phyloP scores from a whole-genome alignment of 2,888 invertebrate species.

The Rotaria magnacalcarata region DNA sequence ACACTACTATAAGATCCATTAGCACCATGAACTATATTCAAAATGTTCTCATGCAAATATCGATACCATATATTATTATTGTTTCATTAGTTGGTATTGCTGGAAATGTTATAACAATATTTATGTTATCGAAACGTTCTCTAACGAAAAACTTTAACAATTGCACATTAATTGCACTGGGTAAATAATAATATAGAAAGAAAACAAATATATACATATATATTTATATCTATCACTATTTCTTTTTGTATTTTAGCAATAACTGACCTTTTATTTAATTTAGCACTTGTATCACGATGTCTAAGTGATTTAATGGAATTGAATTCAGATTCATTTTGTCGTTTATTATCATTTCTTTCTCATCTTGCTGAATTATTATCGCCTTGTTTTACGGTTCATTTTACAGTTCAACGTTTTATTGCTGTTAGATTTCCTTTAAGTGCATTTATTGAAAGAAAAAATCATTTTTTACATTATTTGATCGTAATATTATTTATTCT shows the following conservation, averaged over 20 bases:
- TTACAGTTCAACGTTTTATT: conserved; percentile 46
- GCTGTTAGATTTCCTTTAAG: conserved; percentile 38
- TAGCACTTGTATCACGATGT: not conserved
- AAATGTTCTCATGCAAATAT: not conserved
- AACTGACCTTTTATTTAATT: not conserved
- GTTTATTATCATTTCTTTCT: not conserved
- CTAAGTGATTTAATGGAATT: not conserved
- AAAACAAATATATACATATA: too few species aligned
- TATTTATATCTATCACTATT: not conserved
- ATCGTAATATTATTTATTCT: not conserved
- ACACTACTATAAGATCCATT: not conserved
- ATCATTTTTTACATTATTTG: not conserved
- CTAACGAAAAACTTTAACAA: conserved; percentile 21
- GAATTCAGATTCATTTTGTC: not conserved
- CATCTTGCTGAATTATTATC: conserved; percentile 40
- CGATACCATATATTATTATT: not conserved
- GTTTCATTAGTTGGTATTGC: not conserved
- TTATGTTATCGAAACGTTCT: conserved; percentile 16
- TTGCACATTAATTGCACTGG: conserved; percentile 29
- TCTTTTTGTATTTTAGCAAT: not conserved
- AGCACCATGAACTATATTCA: not conserved
- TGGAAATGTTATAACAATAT: not conserved
- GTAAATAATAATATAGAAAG: not conserved
- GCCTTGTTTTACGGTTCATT: conserved; percentile 42
- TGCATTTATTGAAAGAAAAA: not conserved